A percentile compares a stretch with the other conserved stretches of the same genome.
Conservation (phyloP, 1,140 invertebrate species). For the Elymnias hypermnestra region DNA sequence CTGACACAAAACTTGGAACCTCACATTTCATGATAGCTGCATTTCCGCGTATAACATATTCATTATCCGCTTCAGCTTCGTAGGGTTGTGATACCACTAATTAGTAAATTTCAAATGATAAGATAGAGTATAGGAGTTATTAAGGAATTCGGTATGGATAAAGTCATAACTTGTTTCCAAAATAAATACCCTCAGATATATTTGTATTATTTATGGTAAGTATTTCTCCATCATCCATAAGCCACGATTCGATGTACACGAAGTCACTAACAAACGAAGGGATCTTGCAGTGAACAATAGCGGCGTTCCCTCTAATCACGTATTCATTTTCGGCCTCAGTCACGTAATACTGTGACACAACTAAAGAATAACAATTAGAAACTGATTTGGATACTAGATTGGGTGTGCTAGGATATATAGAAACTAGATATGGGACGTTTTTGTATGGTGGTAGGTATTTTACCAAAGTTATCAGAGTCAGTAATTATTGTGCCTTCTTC, state of each 20-base stretch:
- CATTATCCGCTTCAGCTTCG: constrained; percentile 89
- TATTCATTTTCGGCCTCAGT: constrained; percentile 96
- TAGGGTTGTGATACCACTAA: constrained; percentile 89
- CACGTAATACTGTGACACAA: constrained; percentile 91
- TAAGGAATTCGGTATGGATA: constrained; percentile 9
- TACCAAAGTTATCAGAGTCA: constrained; percentile 80
- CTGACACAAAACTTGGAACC: constrained; percentile 91
- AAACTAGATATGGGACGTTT: constrained; percentile 33
- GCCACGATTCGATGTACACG: constrained; percentile 91
- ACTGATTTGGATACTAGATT: constrained; percentile 31
- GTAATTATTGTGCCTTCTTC: constrained; percentile 79
- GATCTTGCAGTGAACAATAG: constrained; percentile 95
- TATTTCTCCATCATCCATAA: constrained; percentile 84
- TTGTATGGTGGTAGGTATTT: constrained; percentile 38
- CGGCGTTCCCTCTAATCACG: constrained; percentile 93
- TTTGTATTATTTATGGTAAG: constrained; percentile 79
- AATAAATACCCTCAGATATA: constrained; percentile 40
- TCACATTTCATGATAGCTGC: constrained; percentile 92
- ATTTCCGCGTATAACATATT: constrained; percentile 91
- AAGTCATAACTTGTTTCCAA: constrained; percentile 9
- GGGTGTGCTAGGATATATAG: constrained; percentile 43
- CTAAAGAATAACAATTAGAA: constrained; percentile 76
- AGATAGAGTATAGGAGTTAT: constrained; percentile 11
- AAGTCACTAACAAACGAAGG: constrained; percentile 96
- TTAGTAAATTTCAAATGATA: constrained; percentile 24